Evolutionary conservation across 2,888 invertebrate species (phyloP).

Genomic region (Pachydiplax longipennis): DNA sequence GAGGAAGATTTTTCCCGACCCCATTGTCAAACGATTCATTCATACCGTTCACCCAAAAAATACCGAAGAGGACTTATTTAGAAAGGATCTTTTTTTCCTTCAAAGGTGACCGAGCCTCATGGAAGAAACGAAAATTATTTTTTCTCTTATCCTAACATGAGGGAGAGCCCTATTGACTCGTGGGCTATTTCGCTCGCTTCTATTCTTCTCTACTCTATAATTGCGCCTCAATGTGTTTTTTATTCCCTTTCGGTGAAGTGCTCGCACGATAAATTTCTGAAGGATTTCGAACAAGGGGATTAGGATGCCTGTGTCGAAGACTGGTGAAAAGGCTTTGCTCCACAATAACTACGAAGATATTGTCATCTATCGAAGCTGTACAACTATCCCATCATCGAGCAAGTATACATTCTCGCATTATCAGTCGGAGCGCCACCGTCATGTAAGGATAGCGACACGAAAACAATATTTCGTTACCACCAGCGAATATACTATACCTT

Average conservation of each 20-base stretch:
- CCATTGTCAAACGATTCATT: not conserved
- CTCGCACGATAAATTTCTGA: not conserved
- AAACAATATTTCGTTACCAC: no score
- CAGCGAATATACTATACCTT: no score
- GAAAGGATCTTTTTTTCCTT: not conserved
- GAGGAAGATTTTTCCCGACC: not conserved
- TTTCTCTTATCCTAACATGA: not conserved
- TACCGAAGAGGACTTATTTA: not conserved
- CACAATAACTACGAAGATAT: not conserved
- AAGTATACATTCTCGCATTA: no score
- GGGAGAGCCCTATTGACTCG: not conserved
- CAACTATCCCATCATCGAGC: no score
- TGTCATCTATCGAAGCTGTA: not conserved
- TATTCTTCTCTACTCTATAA: not conserved
- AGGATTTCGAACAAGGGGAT: not conserved
- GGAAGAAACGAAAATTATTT: not conserved
- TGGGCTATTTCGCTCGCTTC: not conserved
- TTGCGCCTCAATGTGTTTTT: not conserved
- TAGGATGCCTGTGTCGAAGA: not conserved
- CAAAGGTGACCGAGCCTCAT: not conserved
- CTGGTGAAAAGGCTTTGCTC: not conserved
- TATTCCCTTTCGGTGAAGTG: not conserved
- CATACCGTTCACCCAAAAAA: not conserved
- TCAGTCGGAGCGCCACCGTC: no score
- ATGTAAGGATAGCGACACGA: no score